Evolutionary conservation across 2,888 invertebrate species (phyloP).

Genomic region (Lasioglossum villosulum): DNA sequence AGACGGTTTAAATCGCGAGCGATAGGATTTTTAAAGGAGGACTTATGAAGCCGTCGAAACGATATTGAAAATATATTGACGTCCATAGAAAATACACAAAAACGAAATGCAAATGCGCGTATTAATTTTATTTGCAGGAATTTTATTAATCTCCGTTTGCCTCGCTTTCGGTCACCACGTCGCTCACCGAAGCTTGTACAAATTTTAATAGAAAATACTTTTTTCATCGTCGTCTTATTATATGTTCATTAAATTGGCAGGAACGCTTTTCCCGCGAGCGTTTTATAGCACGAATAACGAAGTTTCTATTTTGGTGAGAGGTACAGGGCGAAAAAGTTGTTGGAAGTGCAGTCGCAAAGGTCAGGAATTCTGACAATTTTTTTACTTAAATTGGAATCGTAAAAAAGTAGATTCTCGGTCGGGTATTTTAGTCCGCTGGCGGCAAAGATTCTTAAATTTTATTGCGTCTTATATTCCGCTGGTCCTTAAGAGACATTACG

Average conservation of each 20-base stretch:
- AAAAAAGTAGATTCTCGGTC: not conserved
- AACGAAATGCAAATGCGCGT: no score
- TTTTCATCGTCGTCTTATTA: not conserved
- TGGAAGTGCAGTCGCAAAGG: not conserved
- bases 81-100: no score
- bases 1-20: not conserved
- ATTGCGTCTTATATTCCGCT: not conserved
- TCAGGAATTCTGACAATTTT: not conserved
- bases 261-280: not conserved
- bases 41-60: not conserved
- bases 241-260: not conserved
- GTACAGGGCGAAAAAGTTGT: not conserved
- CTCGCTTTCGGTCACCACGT: not conserved
- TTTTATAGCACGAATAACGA: not conserved
- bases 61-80: not conserved
- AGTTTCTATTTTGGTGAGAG: not conserved
- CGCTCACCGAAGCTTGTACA: not conserved
- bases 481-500: not conserved
- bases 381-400: not conserved
- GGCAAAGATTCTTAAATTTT: conserved; percentile 1
- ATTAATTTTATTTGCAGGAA: no score
- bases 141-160: no score
- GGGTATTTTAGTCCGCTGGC: not conserved
- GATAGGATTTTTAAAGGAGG: not conserved
- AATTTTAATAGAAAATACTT: not conserved